phyloP scores from a whole-genome alignment of 1,140 invertebrate species.

The Drosophila sp. region DNA sequence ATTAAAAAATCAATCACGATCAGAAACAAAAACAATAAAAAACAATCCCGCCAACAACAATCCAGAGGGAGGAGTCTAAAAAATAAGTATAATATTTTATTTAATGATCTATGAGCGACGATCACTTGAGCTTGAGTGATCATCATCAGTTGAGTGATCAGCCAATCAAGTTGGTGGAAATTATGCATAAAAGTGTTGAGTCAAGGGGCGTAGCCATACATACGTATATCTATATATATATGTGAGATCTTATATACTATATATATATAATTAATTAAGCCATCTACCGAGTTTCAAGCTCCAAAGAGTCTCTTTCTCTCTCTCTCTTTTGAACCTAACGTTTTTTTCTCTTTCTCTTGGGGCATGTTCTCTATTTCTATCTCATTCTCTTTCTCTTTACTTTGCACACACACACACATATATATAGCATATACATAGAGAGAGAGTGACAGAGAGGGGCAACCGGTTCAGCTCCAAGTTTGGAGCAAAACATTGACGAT shows the following conservation, averaged over 20 bases:
- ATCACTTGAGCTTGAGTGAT: background rate
- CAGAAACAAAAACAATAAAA: conserved; percentile 4
- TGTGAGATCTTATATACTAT: conserved; percentile 11
- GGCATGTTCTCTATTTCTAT: conserved; percentile 11
- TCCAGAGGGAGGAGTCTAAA: conserved; percentile 36
- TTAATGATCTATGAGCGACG: conserved; percentile 63
- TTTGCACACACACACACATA: background rate
- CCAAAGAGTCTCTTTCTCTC: background rate
- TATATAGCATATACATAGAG: background rate
- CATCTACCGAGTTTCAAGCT: conserved; percentile 25
- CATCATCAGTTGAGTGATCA: conserved; percentile 36
- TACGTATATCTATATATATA: conserved; percentile 3
- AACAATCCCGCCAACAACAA: conserved; percentile 3
- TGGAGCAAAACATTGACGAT: conserved; percentile 60
- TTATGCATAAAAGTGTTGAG: conserved; percentile 58
- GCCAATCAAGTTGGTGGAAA: conserved; percentile 51
- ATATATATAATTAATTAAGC: conserved; percentile 60
- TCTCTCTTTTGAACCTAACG: background rate
- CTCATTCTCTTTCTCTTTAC: background rate
- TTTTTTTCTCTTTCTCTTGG: background rate
- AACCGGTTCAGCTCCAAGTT: conserved; percentile 74
- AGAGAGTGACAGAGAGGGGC: background rate
- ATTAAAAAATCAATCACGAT: conserved; percentile 71
- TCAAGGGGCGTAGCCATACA: conserved; percentile 15
- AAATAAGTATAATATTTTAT: background rate